Percentiles rank a stretch among this genome's conserved stretches.
phyloP scores from a whole-genome alignment of 2,888 invertebrate genomes.

The Panorpa germanica region DNA sequence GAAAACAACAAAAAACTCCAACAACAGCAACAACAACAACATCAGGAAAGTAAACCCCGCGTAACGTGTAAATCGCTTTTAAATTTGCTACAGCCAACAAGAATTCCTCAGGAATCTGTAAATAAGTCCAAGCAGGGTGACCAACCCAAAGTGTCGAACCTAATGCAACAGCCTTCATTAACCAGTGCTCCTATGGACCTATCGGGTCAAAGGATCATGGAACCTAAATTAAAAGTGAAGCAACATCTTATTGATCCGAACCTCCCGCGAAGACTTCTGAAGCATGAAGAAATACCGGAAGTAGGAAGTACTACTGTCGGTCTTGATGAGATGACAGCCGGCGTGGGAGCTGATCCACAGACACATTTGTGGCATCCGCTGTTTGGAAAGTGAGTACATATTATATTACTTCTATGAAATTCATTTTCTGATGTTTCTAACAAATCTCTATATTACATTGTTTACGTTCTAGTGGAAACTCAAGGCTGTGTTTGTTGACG shows the following conservation, averaged over 20 bases:
- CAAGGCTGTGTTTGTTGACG: too few species aligned
- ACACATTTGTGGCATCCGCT: constrained; percentile 69
- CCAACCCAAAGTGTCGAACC: constrained; percentile 19
- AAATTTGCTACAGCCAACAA: constrained; percentile 38
- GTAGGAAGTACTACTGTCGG: constrained; percentile 44
- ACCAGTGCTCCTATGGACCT: constrained; percentile 15
- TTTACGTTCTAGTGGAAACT: too few species aligned
- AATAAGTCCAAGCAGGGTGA: constrained; percentile 20
- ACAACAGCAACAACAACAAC: constrained; percentile 9
- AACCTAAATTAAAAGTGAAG: constrained; percentile 33
- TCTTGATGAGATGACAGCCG: constrained; percentile 27
- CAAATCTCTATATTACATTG: too few species aligned
- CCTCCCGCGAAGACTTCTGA: constrained; percentile 26
- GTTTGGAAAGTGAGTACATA: constrained; percentile 58
- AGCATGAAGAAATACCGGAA: constrained; percentile 33
- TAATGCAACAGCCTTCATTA: constrained; percentile 18
- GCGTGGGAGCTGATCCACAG: constrained; percentile 31
- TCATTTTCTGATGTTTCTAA: too few species aligned
- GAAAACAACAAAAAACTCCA: constrained; percentile 3
- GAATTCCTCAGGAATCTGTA: too few species aligned
- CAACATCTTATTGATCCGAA: constrained; percentile 31
- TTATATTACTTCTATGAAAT: too few species aligned
- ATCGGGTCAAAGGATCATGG: constrained; percentile 13
- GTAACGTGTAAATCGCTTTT: constrained; percentile 41
- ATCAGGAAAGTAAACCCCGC: constrained; percentile 32